Conservation (phyloP, 2,797 vertebrate species). For the Perodicticus potto region DNA sequence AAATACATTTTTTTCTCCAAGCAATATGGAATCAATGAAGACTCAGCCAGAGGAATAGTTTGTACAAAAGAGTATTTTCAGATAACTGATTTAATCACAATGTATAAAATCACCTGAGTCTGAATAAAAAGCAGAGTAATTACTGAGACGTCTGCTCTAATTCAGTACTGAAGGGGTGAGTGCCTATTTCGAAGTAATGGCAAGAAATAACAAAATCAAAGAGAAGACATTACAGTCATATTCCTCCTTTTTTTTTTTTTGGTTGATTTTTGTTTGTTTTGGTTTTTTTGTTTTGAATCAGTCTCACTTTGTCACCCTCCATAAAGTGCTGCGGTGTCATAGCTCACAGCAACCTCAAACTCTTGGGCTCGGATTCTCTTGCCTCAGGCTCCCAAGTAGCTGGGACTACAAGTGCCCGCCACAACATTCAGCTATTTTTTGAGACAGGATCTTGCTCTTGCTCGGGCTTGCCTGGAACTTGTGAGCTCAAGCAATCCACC, state of each 20-base stretch:
- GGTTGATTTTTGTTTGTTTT: too few relatives aligned
- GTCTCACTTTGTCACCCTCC: too few relatives aligned
- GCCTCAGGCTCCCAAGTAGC: too few relatives aligned
- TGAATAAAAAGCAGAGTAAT: conserved; percentile 40
- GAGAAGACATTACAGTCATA: neutral
- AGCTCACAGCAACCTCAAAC: too few relatives aligned
- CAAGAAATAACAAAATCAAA: conserved; percentile 60
- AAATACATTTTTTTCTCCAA: neutral
- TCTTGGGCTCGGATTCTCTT: too few relatives aligned
- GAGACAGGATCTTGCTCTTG: too few relatives aligned
- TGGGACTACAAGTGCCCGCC: too few relatives aligned
- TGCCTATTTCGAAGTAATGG: neutral
- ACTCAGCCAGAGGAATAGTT: neutral
- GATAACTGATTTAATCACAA: conserved; percentile 43
- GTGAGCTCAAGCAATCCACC: too few relatives aligned
- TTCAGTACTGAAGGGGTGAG: neutral
- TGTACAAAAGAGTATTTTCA: conserved; percentile 31
- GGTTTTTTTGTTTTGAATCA: too few relatives aligned
- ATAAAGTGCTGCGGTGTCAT: too few relatives aligned
- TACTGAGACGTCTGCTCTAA: conserved; percentile 38
- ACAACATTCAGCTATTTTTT: too few relatives aligned
- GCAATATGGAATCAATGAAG: conserved; percentile 23
- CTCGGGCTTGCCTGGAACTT: too few relatives aligned
- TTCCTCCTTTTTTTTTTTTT: neutral
- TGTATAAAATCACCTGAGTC: conserved; percentile 7